Conservation (phyloP, 2,113 vertebrate species). For the Alexandromys fortis region DNA sequence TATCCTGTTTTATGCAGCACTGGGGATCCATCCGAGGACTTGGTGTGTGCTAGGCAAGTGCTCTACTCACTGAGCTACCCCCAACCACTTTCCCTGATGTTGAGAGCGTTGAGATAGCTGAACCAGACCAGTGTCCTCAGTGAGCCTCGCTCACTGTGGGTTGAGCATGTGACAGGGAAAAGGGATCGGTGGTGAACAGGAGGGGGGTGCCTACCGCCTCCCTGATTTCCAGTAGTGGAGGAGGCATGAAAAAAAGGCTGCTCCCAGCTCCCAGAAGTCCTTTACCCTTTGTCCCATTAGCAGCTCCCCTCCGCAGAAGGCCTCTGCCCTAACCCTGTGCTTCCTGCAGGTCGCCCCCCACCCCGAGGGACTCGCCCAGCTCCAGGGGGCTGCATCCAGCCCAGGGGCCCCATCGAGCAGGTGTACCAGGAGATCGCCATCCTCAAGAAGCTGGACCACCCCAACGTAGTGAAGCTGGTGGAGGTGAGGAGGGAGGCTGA, state of each 20-base stretch:
- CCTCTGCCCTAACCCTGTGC: constrained; percentile 25
- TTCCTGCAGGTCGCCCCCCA: constrained; percentile 92
- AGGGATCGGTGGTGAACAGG: background rate
- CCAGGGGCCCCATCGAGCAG: constrained; percentile 94
- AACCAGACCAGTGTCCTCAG: too few relatives aligned
- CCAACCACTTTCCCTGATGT: rapidly evolving
- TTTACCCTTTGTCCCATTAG: too few relatives aligned
- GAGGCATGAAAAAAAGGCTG: background rate
- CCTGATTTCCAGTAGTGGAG: background rate
- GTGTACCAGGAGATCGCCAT: constrained; percentile 99
- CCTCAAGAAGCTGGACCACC: constrained; percentile 97
- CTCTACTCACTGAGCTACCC: background rate
- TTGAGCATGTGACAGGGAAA: background rate
- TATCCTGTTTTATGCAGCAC: background rate
- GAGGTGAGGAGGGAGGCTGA: constrained; percentile 87
- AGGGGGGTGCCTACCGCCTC: background rate
- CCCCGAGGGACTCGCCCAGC: constrained; percentile 91
- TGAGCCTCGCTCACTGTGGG: background rate
- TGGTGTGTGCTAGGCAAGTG: background rate
- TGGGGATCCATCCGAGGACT: background rate
- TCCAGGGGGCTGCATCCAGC: constrained; percentile 90
- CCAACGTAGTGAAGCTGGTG: constrained; percentile 97
- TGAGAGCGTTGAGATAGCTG: background rate
- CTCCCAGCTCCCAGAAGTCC: background rate
- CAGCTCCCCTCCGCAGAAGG: background rate